Conservation (phyloP, 2,113 vertebrate genomes). For the Catharus minimus region DNA sequence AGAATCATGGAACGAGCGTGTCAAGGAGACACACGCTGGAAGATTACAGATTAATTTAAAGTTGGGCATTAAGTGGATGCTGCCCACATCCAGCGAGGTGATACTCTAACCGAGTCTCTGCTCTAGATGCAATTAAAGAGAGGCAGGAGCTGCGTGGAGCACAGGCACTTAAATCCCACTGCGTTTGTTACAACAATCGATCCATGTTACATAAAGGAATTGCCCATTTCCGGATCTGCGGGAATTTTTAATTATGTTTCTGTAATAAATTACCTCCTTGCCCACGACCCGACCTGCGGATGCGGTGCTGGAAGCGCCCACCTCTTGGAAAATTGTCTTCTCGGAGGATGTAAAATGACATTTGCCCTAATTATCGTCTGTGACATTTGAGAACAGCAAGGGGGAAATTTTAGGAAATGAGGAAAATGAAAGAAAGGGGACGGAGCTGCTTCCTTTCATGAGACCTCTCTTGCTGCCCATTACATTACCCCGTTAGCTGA, state of each 20-base stretch:
- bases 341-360: not conserved
- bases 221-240: not conserved
- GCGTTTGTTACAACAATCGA: not conserved
- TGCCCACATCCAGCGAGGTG: not conserved
- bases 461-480: not conserved
- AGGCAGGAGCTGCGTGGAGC: not conserved
- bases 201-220: conserved; percentile 44
- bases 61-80: conserved; percentile 23
- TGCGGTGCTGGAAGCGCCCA: not conserved
- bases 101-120: not conserved
- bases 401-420: conserved; percentile 18
- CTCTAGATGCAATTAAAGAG: not conserved
- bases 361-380: not conserved
- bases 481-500: not conserved
- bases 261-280: not conserved
- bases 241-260: not conserved
- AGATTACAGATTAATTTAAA: conserved; percentile 30
- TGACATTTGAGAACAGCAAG: not conserved
- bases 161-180: not conserved
- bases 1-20: not conserved
- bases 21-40: not conserved
- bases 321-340: not conserved
- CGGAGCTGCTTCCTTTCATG: not conserved
- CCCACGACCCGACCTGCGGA: not conserved
- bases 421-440: not conserved